Evolutionary conservation across 2,888 invertebrate genomes (phyloP), one percentile per base, ranked within the genome.

Genomic region (Lasioglossum oenotherae): DNA sequence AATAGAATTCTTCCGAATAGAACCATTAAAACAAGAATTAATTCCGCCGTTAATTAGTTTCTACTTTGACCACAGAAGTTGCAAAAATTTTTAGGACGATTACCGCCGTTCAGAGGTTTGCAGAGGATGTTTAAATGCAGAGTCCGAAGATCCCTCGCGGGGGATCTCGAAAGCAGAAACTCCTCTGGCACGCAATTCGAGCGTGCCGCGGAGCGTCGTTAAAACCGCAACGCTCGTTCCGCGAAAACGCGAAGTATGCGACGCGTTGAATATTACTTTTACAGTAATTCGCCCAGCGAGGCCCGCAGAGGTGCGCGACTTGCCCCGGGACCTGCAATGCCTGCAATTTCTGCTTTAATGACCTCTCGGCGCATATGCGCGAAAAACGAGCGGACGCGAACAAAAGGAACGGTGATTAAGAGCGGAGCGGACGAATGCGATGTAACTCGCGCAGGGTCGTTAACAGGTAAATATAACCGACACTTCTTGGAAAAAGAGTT

Each of bases 331-430:
- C 64, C n/a, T 4, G 67, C n/a, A 35, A 46, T 77, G n/a, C n/a
- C 67, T 8, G 76, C n/a, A 67, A 46, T 77, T 35, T 77, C 67
- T 16, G 23, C 46, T 77, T 46, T n/a, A 46, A 77, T n/a, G 67
- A 67, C 46, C 41, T 6, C 46, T 0, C 8, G 23, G 67, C 35
- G n/a, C 44, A 4, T 23, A 35, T 14, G 19, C 10, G 44, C 35
- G 27, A 46, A 31, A 27, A 44, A 64, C n/a, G 46, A 46, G 46
- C 69, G 16, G 46, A 12, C 76, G 76, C 16, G 60, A 49, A 31
- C 41, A 27, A 12, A 75, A 16, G 76, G 19, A 60, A 64, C 31
- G 46, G 23, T 44, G 76, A 76, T 76, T 76, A 44, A 35, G 41
- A 31, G 44, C 1, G 23, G 31, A 44, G 44, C 74, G 31, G 23